Evolutionary conservation across 1,140 invertebrate species (phyloP).

Genomic region (Drosophila repleta): DNA sequence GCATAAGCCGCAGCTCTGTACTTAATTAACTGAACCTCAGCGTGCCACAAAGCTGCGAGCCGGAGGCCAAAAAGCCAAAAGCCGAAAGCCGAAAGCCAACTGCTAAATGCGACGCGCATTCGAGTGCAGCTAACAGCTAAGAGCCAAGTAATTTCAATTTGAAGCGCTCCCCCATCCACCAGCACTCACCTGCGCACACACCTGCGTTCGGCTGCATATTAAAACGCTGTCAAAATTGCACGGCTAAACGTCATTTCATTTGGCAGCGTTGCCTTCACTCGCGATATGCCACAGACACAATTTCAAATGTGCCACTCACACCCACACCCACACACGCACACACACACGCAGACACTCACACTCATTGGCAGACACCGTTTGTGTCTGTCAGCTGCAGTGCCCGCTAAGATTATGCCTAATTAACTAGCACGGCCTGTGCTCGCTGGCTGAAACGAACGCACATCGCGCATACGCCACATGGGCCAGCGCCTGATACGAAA

Average conservation of each 20-base stretch:
- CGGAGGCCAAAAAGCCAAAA: conserved; percentile 6
- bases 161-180: conserved; percentile 37
- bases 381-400: conserved; percentile 49
- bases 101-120: conserved; percentile 19
- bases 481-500: not conserved
- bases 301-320: conserved; percentile 20
- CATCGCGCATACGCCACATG: conserved; percentile 41
- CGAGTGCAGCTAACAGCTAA: conserved; percentile 45
- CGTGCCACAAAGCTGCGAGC: conserved; percentile 12
- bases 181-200: conserved; percentile 18
- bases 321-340: conserved; percentile 10
- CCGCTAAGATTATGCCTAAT: conserved; percentile 59
- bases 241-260: conserved; percentile 77
- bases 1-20: not conserved
- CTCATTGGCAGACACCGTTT: not conserved
- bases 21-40: conserved; percentile 56
- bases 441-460: not conserved
- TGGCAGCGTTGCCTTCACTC: conserved; percentile 37
- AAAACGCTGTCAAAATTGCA: conserved; percentile 76
- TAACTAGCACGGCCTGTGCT: conserved; percentile 50
- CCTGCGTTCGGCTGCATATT: conserved; percentile 58
- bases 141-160: conserved; percentile 65
- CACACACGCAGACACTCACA: too few species aligned
- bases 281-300: conserved; percentile 11
- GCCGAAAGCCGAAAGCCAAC: conserved; percentile 6